A percentile compares a stretch with the other conserved stretches of the same genome.
These are phyloP conservation scores for Lepidocolaptes lacrymiger DNA, from an alignment of 2,797 vertebrate genomes.

Conservation along the genomic window DNA sequence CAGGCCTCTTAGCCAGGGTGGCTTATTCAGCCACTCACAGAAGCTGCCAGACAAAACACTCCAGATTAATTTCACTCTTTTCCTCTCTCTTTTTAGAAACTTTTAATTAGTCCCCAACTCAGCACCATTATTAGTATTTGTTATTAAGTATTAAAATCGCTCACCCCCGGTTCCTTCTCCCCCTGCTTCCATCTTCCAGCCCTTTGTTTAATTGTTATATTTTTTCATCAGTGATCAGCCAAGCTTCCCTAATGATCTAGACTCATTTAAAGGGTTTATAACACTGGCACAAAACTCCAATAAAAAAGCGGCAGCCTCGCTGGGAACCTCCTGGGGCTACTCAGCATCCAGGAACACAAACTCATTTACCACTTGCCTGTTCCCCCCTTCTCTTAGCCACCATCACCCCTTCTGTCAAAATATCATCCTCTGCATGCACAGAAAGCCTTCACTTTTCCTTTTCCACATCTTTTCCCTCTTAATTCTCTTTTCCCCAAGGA, in stretches of 20 bases:
- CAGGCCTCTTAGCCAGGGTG: background rate
- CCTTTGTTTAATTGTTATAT: slow-evolving; percentile 79
- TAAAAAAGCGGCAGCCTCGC: slow-evolving; percentile 71
- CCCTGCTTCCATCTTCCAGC: slow-evolving; percentile 36
- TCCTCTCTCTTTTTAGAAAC: slow-evolving; percentile 73
- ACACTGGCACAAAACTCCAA: slow-evolving; percentile 73
- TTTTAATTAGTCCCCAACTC: slow-evolving; percentile 76
- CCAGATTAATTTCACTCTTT: slow-evolving; percentile 50
- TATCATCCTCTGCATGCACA: background rate
- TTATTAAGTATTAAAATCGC: slow-evolving; percentile 77
- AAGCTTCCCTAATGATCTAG: slow-evolving; percentile 80
- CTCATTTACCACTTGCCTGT: slow-evolving; percentile 64
- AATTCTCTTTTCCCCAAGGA: background rate
- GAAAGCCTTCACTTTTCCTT: background rate
- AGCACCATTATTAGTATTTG: slow-evolving; percentile 77
- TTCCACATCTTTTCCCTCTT: background rate
- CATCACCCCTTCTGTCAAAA: slow-evolving; percentile 21
- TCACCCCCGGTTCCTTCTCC: slow-evolving; percentile 55
- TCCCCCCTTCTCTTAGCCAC: background rate
- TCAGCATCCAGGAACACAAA: slow-evolving; percentile 71
- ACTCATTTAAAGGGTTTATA: slow-evolving; percentile 79
- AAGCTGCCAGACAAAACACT: slow-evolving; percentile 43
- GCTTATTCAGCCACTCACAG: background rate
- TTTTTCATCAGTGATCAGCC: slow-evolving; percentile 81
- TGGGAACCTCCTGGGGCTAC: slow-evolving; percentile 66